These are phyloP conservation scores for Bergia puertoricense DNA, from an alignment of 92 coral and sea anemone genomes.

Conservation along the genomic window DNA sequence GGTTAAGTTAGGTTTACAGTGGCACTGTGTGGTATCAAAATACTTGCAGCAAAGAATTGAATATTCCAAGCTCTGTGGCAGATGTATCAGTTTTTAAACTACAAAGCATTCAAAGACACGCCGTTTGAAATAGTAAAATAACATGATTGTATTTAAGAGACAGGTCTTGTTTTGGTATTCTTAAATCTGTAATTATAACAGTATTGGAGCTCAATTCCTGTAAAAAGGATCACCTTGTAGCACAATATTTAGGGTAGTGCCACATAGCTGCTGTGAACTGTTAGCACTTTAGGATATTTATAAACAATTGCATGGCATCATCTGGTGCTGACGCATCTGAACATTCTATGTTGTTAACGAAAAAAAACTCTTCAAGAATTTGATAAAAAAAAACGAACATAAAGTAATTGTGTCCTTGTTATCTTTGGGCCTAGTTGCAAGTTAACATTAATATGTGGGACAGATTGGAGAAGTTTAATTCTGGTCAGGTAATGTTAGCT, in stretches of 20 bases:
- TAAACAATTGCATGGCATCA: conserved; percentile 10
- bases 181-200: not conserved
- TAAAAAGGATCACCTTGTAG: not conserved
- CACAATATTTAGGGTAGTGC: not conserved
- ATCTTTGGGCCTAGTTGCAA: not conserved
- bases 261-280: not conserved
- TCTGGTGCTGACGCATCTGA: conserved; percentile 9
- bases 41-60: not conserved
- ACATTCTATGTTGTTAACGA: conserved; percentile 14
- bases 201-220: not conserved
- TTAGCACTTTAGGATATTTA: not conserved
- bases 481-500: no score
- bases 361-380: not conserved
- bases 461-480: no score
- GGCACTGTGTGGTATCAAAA: not conserved
- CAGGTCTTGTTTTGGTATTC: no score
- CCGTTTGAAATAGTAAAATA: not conserved
- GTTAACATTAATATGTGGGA: no score
- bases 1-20: not conserved
- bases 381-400: not conserved
- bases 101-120: not conserved
- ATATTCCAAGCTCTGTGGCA: not conserved
- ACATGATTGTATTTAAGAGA: not conserved
- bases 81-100: not conserved
- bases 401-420: not conserved